Conservation (phyloP, 2,888 invertebrate genomes). For the Blastobasis adustella region DNA sequence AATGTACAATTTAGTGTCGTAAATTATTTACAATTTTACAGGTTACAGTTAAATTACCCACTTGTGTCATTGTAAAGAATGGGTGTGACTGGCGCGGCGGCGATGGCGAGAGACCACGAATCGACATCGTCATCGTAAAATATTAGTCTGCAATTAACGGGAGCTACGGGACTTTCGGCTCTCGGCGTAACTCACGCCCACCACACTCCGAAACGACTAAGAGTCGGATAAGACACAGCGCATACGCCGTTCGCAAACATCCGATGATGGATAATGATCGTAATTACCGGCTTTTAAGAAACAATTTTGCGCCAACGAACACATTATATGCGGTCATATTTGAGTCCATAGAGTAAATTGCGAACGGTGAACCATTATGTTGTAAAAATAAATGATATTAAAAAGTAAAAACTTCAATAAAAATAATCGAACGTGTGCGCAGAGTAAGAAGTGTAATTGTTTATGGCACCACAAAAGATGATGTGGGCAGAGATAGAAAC, state of each 20-base stretch:
- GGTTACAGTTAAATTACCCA: constrained; percentile 4
- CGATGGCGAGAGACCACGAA: constrained; percentile 9
- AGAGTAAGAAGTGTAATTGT: constrained; percentile 46
- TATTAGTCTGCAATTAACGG: constrained; percentile 25
- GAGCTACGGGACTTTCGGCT: constrained; percentile 14
- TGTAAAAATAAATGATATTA: constrained; percentile 36
- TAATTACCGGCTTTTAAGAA: constrained; percentile 10
- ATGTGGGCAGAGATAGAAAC: constrained; percentile 52
- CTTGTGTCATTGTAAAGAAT: constrained; percentile 6
- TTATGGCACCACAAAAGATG: constrained; percentile 43
- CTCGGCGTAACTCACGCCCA: constrained; percentile 9
- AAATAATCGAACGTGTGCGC: constrained; percentile 39
- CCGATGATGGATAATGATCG: constrained; percentile 13
- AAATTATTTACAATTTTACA: constrained; percentile 1
- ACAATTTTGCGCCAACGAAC: constrained; percentile 7
- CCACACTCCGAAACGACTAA: constrained; percentile 13
- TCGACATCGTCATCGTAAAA: constrained; percentile 26
- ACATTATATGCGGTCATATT: constrained; percentile 11
- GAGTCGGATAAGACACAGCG: constrained; percentile 9
- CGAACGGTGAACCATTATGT: constrained; percentile 34
- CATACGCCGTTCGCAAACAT: constrained; percentile 7
- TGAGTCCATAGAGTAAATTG: constrained; percentile 20
- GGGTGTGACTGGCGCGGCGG: not conserved
- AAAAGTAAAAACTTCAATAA: constrained; percentile 28
- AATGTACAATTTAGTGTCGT: too few species aligned